Percentiles rank a stretch among this genome's conserved stretches.
Evolutionary conservation across 2,797 vertebrate genomes (phyloP).

Genomic region (Cuculus canorus): DNA sequence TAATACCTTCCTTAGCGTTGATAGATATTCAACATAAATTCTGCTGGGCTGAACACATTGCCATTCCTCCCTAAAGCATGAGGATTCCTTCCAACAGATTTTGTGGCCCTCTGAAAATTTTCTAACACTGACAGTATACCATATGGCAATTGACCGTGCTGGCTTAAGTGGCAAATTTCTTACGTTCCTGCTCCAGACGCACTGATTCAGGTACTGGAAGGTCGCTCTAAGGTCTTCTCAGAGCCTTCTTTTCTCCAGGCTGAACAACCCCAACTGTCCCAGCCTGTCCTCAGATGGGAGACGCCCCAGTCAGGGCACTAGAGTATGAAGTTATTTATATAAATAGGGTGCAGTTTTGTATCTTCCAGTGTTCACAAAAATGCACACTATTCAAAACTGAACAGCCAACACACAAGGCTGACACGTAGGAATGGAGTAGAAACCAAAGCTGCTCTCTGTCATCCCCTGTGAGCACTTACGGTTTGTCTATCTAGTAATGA

Average conservation of each 20-base stretch:
- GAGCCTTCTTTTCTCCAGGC: no score
- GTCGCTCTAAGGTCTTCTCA: no score
- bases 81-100: background rate
- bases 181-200: background rate
- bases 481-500: background rate
- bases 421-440: background rate
- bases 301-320: no score
- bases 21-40: background rate
- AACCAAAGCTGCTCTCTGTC: background rate
- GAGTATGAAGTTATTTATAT: background rate
- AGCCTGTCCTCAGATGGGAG: no score
- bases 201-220: no score
- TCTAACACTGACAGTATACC: background rate
- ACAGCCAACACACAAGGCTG: background rate
- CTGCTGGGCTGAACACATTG: background rate
- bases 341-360: background rate
- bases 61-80: background rate
- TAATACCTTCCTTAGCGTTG: background rate
- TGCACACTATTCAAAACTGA: background rate
- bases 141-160: background rate
- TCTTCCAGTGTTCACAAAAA: background rate
- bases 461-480: background rate
- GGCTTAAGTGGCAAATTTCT: background rate
- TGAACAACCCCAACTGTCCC: no score
- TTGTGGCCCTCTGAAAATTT: background rate